These are phyloP conservation scores for Pterocles burchelli DNA, from an alignment of 2,113 vertebrate species.

Conservation along the genomic window DNA sequence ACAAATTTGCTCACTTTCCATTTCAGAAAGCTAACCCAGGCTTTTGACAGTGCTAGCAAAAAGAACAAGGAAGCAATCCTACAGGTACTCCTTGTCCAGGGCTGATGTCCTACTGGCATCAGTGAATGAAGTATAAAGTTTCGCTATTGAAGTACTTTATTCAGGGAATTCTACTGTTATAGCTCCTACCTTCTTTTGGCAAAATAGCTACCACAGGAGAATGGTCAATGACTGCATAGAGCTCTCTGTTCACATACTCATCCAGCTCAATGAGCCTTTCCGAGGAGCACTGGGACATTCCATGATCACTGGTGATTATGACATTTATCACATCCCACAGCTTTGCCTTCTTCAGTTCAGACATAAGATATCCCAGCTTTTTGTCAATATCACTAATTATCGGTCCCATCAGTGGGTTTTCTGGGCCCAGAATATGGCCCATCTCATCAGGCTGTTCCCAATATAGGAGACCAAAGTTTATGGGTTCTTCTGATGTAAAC, in stretches of 20 bases:
- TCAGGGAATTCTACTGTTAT: not conserved
- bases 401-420: slow-evolving; percentile 79
- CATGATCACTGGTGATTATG: slow-evolving; percentile 91
- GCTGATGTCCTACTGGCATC: not conserved
- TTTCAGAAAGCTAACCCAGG: not conserved
- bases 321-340: slow-evolving; percentile 84
- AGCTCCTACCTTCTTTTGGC: slow-evolving; percentile 84
- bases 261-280: slow-evolving; percentile 89
- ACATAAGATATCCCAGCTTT: slow-evolving; percentile 87
- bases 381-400: slow-evolving; percentile 83
- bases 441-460: slow-evolving; percentile 92
- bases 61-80: not conserved
- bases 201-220: slow-evolving; percentile 87
- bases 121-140: not conserved
- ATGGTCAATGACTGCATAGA: slow-evolving; percentile 85
- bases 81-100: not conserved
- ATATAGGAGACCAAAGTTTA: slow-evolving; percentile 88
- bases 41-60: not conserved
- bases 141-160: not conserved
- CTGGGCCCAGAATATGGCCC: slow-evolving; percentile 85
- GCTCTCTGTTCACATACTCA: slow-evolving; percentile 80
- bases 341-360: slow-evolving; percentile 79
- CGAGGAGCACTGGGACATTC: slow-evolving; percentile 85
- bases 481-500: slow-evolving; percentile 81
- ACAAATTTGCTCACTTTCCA: not conserved